A percentile compares a stretch with the other conserved stretches of the same genome.
Conservation (phyloP, 2,113 vertebrate genomes). For the Taurulus bubalis region DNA sequence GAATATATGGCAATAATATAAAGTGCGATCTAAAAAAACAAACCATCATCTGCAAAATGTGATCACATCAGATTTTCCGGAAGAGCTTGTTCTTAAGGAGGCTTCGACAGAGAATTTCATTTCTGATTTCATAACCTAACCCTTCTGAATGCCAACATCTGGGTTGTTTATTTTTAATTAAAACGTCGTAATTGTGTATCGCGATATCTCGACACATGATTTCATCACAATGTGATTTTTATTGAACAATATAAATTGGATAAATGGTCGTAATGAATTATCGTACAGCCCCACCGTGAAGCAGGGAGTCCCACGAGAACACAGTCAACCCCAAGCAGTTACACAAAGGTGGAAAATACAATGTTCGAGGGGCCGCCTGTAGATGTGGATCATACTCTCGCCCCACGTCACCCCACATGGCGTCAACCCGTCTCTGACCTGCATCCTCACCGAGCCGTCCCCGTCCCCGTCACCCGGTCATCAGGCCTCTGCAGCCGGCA, state of each 20-base stretch:
- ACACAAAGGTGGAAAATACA: not conserved
- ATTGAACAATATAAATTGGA: too few relatives aligned
- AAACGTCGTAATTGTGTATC: too few relatives aligned
- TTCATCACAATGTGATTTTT: too few relatives aligned
- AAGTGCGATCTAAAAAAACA: too few relatives aligned
- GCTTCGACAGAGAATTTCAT: conserved; percentile 1
- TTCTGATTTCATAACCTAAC: conserved; percentile 2
- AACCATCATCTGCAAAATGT: too few relatives aligned
- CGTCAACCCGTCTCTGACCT: conserved; percentile 8
- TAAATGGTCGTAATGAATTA: too few relatives aligned
- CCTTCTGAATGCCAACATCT: conserved; percentile 4
- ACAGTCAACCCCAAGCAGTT: not conserved
- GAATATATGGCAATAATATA: not conserved
- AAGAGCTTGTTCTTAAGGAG: conserved; percentile 14
- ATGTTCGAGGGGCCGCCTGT: too few relatives aligned
- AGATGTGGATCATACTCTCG: not conserved
- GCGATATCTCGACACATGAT: too few relatives aligned
- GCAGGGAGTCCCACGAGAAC: too few relatives aligned
- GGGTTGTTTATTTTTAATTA: conserved; percentile 22
- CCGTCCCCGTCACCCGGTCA: conserved; percentile 21
- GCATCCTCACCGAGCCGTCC: not conserved
- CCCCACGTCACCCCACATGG: not conserved
- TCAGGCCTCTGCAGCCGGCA: not conserved
- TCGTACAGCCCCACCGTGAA: too few relatives aligned
- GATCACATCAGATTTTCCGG: too few relatives aligned